Base-by-base conservation (phyloP, 2,888 invertebrate genomes). In the Zele albiditarsus region DNA sequence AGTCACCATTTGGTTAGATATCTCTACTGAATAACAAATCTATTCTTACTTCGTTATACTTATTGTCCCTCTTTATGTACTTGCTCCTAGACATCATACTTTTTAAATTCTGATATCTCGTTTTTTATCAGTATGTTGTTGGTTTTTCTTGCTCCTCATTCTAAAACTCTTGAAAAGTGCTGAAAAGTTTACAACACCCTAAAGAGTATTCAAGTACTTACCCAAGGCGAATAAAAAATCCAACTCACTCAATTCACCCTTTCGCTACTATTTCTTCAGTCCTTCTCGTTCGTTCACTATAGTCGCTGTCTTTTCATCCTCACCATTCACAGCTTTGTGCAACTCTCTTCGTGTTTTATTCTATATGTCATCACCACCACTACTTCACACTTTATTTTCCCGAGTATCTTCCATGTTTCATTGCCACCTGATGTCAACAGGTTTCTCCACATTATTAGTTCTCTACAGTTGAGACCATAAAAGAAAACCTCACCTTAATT, bases 361-460 rank as follows among this genome's bases (percentile, higher is more conserved):
- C 5, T 53, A 20, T 20, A 20, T 53, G 0, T 23, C 8, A n/a
- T 23, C n/a, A n/a, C 4, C n/a, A 53, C 5, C 53, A 20, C 53
- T 2, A 53, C 46, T n/a, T 0, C 53, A 20, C 3, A 20, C 20
- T 53, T 53, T 53, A 2, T 8, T 53, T 6, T 60, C 16, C 4
- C 3, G 60, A 28, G 28, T 28, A 60, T 60, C 60, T 14, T 60
- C 12, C 14, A n/a, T 60, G 16, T 60, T 31, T 20, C 8, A 25
- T 57, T 58, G 60, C 16, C 28, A 60, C 57, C 33, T 23, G 38
- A 38, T 38, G 62, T 71, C 70, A 71, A 71, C 70, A 71, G 70
- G 70, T 71, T 46, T 62, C 31, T 42, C 28, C 8, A 28, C 62
- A 46, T 62, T 3, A 46, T 62, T 3, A 20, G 25, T n/a, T 23